These are phyloP conservation scores for Diabrotica virgifera DNA, from an alignment of 1,140 invertebrate species.

Conservation along the genomic window DNA sequence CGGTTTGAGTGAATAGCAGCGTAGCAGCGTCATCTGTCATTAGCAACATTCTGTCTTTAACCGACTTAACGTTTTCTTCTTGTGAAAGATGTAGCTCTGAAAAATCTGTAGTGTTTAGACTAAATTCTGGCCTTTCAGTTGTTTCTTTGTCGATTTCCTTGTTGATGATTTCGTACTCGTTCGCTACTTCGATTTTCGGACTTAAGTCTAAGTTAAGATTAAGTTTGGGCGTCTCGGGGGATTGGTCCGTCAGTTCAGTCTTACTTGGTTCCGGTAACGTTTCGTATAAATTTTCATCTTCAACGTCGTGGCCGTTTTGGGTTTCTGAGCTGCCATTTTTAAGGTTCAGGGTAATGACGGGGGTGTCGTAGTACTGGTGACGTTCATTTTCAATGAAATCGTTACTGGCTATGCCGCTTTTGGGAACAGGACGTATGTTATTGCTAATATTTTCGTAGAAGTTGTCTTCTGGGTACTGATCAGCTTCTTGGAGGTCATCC, in stretches of 20 bases:
- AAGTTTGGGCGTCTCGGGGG: slow-evolving; percentile 13
- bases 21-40: slow-evolving; percentile 42
- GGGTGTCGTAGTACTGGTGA: slow-evolving; percentile 32
- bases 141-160: slow-evolving; percentile 6
- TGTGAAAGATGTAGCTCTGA: slow-evolving; percentile 25
- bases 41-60: slow-evolving; percentile 45
- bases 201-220: slow-evolving; percentile 25
- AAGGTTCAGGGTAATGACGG: slow-evolving; percentile 5
- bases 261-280: slow-evolving; percentile 26
- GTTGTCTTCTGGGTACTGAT: slow-evolving; percentile 28
- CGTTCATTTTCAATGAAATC: slow-evolving; percentile 30
- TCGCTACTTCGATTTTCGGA: slow-evolving; percentile 9
- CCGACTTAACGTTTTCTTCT: slow-evolving; percentile 32
- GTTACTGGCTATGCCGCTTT: slow-evolving; percentile 21
- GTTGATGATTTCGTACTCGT: neutral
- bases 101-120: slow-evolving; percentile 31
- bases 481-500: slow-evolving; percentile 33
- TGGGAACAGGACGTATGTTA: slow-evolving; percentile 13
- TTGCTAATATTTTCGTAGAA: slow-evolving; percentile 32
- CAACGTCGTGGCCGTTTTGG: slow-evolving; percentile 26
- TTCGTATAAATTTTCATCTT: slow-evolving; percentile 33
- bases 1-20: slow-evolving; percentile 46
- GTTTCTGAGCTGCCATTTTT: slow-evolving; percentile 19
- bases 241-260: slow-evolving; percentile 31
- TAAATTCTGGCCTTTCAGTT: slow-evolving; percentile 19